Percentiles rank a stretch among this genome's conserved stretches.
phyloP scores from a whole-genome alignment of 1,140 invertebrate species.

The Pomacea maculata region DNA sequence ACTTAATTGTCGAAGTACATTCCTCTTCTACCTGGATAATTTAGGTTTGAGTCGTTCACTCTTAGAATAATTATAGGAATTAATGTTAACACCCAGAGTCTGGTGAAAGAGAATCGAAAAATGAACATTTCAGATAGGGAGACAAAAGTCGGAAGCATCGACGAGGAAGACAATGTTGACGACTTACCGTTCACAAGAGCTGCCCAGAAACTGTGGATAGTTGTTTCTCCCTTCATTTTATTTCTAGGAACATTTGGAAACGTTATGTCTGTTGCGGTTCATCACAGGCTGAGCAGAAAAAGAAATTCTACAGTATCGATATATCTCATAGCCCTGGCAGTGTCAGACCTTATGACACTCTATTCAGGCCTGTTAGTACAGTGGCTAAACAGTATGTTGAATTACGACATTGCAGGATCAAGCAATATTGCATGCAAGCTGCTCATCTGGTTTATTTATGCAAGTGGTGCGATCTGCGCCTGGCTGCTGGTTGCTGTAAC shows the following conservation, averaged over 20 bases:
- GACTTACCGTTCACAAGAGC: too few relatives aligned
- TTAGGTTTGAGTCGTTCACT: too few relatives aligned
- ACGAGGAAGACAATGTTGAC: too few relatives aligned
- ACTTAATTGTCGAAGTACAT: too few relatives aligned
- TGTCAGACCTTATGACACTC: not conserved
- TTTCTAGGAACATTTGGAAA: constrained; percentile 1
- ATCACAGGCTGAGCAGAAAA: not conserved
- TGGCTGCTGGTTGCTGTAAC: not conserved
- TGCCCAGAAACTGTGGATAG: too few relatives aligned
- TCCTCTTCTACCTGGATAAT: too few relatives aligned
- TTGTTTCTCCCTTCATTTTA: not conserved
- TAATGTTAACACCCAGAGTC: too few relatives aligned
- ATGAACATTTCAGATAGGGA: too few relatives aligned
- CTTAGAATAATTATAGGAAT: too few relatives aligned
- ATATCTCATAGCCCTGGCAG: not conserved
- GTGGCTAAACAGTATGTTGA: not conserved
- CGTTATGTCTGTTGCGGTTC: not conserved
- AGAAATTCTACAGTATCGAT: not conserved
- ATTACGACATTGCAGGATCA: not conserved
- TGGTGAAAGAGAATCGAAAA: too few relatives aligned
- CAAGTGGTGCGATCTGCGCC: not conserved
- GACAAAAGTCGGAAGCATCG: too few relatives aligned
- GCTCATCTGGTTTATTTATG: not conserved
- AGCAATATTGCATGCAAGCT: not conserved
- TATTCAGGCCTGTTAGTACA: not conserved